Evolutionary conservation across 2,113 vertebrate species (phyloP), one percentile per base, ranked within the genome.

Genomic region (Rhinogobius similis): DNA sequence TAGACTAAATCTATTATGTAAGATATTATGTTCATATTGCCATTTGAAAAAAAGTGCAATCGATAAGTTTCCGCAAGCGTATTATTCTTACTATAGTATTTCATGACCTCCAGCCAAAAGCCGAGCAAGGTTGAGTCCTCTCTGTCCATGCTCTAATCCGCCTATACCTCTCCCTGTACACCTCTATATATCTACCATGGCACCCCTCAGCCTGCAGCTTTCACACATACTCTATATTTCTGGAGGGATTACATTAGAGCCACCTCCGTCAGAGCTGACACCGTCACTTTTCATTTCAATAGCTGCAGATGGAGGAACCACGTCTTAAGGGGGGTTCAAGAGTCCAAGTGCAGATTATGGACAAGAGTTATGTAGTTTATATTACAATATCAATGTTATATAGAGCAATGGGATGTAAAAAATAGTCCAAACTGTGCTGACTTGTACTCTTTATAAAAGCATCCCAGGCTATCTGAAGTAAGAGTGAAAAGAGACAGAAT

Each of bases 71-170:
- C 26, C 26, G 29, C 55, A 18, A 26, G 1, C 14, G 0, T 14
- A 29, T 58, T 26, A 14, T 53, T 77, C 67, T 64, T 72, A 55
- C 36, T 20, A 62, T 70, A 67, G 46, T 65, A 63, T 70, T 77
- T 70, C 32, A 70, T 74, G 75, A 75, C 77, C 72, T 64, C 14
- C 46, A 32, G 64, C 46, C 62, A 27, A 62, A 71, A 76, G 69
- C 62, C 73, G 69, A 84, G 77, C 79, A 86, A 82, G 80, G 79
- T 88, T 75, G 77, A 48, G 36, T 23, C 62, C 61, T 76, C 39
- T 6, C 64, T 48, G 52, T 53, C 65, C 43, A 3, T 65, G 53
- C 50, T 61, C 20, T 68, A 65, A 84, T 79, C 75, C 66, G 26
- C n/a, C 18, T 70, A 18, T 32, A 65, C 74, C 69, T 66, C 26